A percentile compares a stretch with the other conserved stretches of the same genome.
Conservation (phyloP, 2,797 vertebrate species). For the Squalus acanthias region DNA sequence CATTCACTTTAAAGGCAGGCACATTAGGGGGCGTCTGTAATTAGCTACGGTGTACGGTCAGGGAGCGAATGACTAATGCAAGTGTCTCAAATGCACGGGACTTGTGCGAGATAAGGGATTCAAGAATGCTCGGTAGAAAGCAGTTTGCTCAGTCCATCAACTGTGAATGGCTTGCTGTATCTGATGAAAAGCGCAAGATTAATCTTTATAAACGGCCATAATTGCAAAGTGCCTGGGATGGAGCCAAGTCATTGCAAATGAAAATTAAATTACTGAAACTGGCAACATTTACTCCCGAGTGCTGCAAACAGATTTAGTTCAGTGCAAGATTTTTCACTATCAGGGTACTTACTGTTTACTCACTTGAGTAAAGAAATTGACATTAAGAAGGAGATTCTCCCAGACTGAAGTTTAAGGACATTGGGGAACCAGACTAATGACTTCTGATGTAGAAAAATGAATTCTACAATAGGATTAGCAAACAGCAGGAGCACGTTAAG, state of each 20-base stretch:
- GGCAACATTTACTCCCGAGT: not conserved
- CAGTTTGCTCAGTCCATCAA: conserved; percentile 41
- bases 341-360: not conserved
- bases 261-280: conserved; percentile 38
- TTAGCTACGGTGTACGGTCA: conserved; percentile 44
- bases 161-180: conserved; percentile 40
- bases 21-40: conserved; percentile 40
- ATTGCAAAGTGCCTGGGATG: conserved; percentile 45
- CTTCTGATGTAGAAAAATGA: not conserved
- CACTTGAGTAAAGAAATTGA: not conserved
- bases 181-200: conserved; percentile 45
- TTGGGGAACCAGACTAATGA: not conserved
- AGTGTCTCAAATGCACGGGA: conserved; percentile 41
- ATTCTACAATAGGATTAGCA: not conserved
- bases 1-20: conserved; percentile 41
- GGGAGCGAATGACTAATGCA: conserved; percentile 47
- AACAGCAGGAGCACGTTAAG: not conserved
- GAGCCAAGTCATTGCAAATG: conserved; percentile 42
- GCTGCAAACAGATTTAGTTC: not conserved
- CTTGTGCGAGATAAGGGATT: conserved; percentile 32
- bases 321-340: not conserved
- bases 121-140: conserved; percentile 36
- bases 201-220: conserved; percentile 47
- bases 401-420: not conserved
- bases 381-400: not conserved